Evolutionary conservation across 2,113 vertebrate genomes (phyloP).

Genomic region (Muntiacus reevesi): DNA sequence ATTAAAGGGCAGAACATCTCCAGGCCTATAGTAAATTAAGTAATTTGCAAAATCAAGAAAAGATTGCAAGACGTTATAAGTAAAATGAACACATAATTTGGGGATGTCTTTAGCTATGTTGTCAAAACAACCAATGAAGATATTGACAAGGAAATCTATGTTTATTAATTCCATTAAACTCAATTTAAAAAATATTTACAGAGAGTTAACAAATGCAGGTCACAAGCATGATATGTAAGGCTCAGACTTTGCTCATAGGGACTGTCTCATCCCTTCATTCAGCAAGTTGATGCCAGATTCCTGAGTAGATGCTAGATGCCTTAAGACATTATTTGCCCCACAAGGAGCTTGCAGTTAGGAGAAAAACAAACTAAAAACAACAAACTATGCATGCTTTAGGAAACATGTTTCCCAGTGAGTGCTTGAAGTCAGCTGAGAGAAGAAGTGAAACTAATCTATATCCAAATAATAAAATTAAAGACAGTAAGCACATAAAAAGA

Average conservation of each 20-base stretch:
- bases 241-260: neutral
- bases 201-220: neutral
- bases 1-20: neutral
- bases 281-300: neutral
- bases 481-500: neutral
- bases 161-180: neutral
- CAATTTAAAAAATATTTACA: neutral
- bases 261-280: neutral
- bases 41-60: neutral
- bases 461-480: neutral
- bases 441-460: neutral
- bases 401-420: neutral
- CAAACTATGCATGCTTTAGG: neutral
- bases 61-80: neutral
- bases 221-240: neutral
- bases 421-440: neutral
- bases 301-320: neutral
- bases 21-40: neutral
- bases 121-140: neutral
- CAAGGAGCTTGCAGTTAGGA: neutral
- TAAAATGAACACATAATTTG: neutral
- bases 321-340: neutral
- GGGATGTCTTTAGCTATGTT: neutral
- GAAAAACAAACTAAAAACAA: neutral
- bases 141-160: neutral